phyloP scores from a whole-genome alignment of 2,888 invertebrate genomes.

The Conomelus anceps region DNA sequence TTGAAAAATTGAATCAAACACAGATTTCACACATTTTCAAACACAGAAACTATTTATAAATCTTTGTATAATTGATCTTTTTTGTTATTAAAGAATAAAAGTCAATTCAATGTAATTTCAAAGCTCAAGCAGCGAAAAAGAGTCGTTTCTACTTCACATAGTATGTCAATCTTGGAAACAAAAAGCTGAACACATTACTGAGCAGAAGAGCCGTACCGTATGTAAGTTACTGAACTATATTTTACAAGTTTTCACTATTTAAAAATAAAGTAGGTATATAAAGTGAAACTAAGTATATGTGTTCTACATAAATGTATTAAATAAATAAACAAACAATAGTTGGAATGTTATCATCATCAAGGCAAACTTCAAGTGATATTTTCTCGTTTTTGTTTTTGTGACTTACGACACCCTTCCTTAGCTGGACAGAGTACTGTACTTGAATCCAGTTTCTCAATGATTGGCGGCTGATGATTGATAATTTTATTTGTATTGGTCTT shows the following conservation, averaged over 20 bases:
- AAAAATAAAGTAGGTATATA: background rate
- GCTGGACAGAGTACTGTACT: too few species aligned
- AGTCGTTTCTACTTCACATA: background rate
- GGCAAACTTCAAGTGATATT: background rate
- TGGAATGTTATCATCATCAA: background rate
- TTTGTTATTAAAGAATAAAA: background rate
- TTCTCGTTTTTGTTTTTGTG: background rate
- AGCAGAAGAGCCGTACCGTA: background rate
- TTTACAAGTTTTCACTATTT: background rate
- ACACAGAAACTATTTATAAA: background rate
- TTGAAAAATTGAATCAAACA: background rate
- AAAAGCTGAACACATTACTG: background rate
- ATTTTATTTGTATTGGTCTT: too few species aligned
- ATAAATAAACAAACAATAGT: background rate
- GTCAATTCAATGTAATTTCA: background rate
- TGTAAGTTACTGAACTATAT: background rate
- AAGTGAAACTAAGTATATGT: background rate
- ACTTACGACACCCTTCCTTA: background rate
- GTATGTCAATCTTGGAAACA: background rate
- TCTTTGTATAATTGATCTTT: background rate
- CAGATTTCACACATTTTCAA: too few species aligned
- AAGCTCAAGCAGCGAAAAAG: background rate
- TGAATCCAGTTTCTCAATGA: too few species aligned
- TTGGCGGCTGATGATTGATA: too few species aligned
- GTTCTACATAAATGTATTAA: background rate